Base-by-base conservation (phyloP, 2,113 vertebrate species). In the Sebastes fasciatus region DNA sequence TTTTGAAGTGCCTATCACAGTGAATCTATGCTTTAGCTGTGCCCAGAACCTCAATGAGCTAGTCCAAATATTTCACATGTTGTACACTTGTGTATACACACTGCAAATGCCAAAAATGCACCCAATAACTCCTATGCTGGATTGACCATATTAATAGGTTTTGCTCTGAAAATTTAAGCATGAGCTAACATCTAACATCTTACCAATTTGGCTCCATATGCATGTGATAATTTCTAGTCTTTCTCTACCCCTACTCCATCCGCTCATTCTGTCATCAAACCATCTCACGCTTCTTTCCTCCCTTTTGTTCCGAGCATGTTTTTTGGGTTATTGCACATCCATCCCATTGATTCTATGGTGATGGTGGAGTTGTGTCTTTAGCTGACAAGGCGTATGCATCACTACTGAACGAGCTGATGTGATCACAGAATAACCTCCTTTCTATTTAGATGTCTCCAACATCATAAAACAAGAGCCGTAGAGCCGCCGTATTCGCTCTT, bases 1-100 rank as follows among this genome's bases (percentile, higher is more conserved):
- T 93, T 93, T 93, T 93, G 82, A 94, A 93, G 84, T 93, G 92
- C 88, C 87, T 87, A 78, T 94, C 88, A 83, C 40, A 77, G 87
- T 55, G 54, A 65, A 80, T 88, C 81, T 58, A 72, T 80, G 86
- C 70, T 75, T 89, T 64, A 34, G 66, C 80, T 88, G 66, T 89
- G 69, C 75, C 51, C 11, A 26, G 71, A 77, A 70, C 78, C 46
- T 89, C 83, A 83, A 83, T 85, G 51, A 79, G 74, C 74, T 8
- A 4, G 49, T 69, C 68, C 61, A 57, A 80, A 86, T 81, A 77
- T n/a, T 84, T 85, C 60, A 66, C 55, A 52, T 79, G 64, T 72
- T 54, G 21, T 40, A 66, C 75, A 21, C 34, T 19, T 69, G 40
- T 77, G 26, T 63, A 69, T 46, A 55, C 70, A 43, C 57, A 42